A percentile compares a stretch with the other conserved stretches of the same genome.
These are phyloP conservation scores for Drosophila lacteicornis DNA, from an alignment of 1,140 invertebrate genomes.

Conservation along the genomic window DNA sequence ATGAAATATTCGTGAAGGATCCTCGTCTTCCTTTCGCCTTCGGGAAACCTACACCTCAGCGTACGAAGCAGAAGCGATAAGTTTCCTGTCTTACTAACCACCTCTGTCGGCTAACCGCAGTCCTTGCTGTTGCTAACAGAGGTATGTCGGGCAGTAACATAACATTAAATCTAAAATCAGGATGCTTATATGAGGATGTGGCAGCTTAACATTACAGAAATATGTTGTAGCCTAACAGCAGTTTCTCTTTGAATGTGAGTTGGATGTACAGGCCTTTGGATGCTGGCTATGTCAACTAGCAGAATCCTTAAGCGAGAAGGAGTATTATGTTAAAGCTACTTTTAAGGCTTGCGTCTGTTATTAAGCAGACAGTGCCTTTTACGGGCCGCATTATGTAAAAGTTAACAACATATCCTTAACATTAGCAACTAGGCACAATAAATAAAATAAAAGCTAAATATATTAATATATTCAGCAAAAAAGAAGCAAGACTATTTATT, in stretches of 20 bases:
- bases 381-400: background rate
- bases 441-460: background rate
- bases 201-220: background rate
- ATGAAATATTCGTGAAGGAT: slow-evolving; percentile 31
- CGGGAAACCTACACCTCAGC: background rate
- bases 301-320: background rate
- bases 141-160: background rate
- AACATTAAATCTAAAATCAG: background rate
- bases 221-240: background rate
- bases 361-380: too few species aligned
- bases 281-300: background rate
- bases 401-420: background rate
- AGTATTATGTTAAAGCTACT: background rate
- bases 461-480: too few species aligned
- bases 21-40: slow-evolving; percentile 5
- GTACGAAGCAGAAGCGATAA: slow-evolving; percentile 14
- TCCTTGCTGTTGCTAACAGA: slow-evolving; percentile 2
- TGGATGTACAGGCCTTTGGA: background rate
- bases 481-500: too few species aligned
- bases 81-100: background rate
- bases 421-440: background rate
- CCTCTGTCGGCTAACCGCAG: slow-evolving; percentile 1
- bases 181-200: slow-evolving; percentile 1
- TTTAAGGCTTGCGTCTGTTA: background rate
- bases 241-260: slow-evolving; percentile 8